These are phyloP conservation scores for Ennomos quercinarius DNA, from an alignment of 2,888 invertebrate species.

Conservation along the genomic window DNA sequence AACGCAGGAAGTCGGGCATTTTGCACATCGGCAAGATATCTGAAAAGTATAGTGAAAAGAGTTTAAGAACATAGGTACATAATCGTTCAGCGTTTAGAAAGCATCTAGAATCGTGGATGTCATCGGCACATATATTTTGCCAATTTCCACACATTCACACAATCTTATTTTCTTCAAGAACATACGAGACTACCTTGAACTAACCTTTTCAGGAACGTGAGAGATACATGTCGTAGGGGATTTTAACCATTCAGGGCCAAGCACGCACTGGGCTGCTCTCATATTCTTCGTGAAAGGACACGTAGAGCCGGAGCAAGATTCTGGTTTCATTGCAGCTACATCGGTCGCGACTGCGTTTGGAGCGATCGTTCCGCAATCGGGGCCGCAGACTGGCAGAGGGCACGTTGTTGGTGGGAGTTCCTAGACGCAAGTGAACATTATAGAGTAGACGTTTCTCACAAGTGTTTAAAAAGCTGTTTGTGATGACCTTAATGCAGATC, in stretches of 20 bases:
- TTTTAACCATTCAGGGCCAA: constrained; percentile 58
- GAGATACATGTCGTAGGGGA: constrained; percentile 40
- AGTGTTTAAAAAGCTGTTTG: no score
- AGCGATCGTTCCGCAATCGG: constrained; percentile 54
- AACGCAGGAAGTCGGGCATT: constrained; percentile 39
- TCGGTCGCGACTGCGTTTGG: constrained; percentile 47
- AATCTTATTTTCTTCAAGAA: no score
- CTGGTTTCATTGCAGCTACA: constrained; percentile 48
- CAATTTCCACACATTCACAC: no score
- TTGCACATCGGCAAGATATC: constrained; percentile 50
- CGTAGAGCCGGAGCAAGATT: constrained; percentile 53
- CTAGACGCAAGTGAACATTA: neutral
- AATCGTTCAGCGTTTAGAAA: no score
- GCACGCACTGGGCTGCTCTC: constrained; percentile 70
- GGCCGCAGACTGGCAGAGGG: constrained; percentile 47
- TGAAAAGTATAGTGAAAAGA: constrained; percentile 38
- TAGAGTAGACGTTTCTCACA: no score
- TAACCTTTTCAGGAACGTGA: constrained; percentile 40
- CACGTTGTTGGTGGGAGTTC: neutral
- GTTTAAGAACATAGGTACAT: neutral
- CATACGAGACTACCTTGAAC: no score
- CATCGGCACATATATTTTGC: no score
- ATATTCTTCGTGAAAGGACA: constrained; percentile 62
- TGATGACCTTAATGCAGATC: no score
- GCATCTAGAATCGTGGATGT: no score